These are phyloP conservation scores for Morelia viridis DNA, from an alignment of 2,797 vertebrate genomes.

Conservation along the genomic window DNA sequence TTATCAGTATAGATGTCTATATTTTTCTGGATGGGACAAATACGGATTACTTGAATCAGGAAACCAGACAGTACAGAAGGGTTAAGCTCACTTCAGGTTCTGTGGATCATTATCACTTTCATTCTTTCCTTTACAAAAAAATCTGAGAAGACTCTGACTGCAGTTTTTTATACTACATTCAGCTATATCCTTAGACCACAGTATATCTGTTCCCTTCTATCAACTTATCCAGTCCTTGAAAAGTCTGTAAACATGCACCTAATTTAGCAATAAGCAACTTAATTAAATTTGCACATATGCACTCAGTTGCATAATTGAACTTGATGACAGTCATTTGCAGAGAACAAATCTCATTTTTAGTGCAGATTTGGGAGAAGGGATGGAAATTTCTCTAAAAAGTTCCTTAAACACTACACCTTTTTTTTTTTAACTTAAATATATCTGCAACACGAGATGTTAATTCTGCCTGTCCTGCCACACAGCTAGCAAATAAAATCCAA, in stretches of 20 bases:
- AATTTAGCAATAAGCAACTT: neutral
- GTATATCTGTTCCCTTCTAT: neutral
- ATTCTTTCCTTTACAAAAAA: neutral
- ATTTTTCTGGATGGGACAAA: neutral
- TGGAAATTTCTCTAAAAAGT: neutral
- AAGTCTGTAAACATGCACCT: neutral
- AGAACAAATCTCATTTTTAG: neutral
- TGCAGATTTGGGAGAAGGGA: neutral
- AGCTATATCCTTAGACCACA: neutral
- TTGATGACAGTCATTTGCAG: neutral
- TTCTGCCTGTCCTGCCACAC: neutral
- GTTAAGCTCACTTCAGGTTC: neutral
- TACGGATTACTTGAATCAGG: neutral
- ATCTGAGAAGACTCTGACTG: neutral
- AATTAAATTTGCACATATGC: neutral
- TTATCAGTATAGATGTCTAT: too few species aligned
- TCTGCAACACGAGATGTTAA: neutral
- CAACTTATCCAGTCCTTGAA: neutral
- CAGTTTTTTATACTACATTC: neutral
- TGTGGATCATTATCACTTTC: neutral
- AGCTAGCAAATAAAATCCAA: neutral
- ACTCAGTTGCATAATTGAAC: neutral
- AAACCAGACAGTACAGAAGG: neutral
- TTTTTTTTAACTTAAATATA: neutral
- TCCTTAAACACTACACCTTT: neutral